Base-by-base conservation (phyloP, 1,140 invertebrate species). In the Reticulitermes speratus region DNA sequence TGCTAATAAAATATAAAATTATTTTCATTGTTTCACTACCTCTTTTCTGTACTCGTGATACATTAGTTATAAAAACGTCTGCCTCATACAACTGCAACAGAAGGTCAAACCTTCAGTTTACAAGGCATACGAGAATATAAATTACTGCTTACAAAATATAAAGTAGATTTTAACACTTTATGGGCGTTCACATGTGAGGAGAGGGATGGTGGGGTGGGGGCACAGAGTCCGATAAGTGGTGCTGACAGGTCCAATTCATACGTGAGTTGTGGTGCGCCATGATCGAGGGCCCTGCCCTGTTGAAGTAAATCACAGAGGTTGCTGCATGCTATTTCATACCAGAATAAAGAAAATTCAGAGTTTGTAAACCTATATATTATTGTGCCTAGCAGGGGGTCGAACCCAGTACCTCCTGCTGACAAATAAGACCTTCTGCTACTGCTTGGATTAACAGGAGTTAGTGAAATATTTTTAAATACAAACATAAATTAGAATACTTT, bases 81-180 rank as follows among this genome's bases (percentile, higher is more conserved):
- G 59, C 19, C 59, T 65, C 19, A n/a, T 65, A 25, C 16, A 65
- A 65, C 19, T 65, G 59, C 59, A 25, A 23, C 21, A 23, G 59
- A 23, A 65, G 21, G 21, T n/a, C 59, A 8, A 12, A 65, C 59
- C 59, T 65, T n/a, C 59, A 21, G 16, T 65, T 65, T 65, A 12
- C 19, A 65, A 21, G 59, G 59, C 25, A 65, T 65, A 19, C 59
- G 16, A 23, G 21, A 65, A 65, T n/a, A 65, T 65, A 65, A 65
- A 65, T 65, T 65, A 65, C 59, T 65, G 59, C 59, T 65, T 65
- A 65, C 21, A 65, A 65, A n/a, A 65, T 65, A 23, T 65, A 12
- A 65, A 65, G 59, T 65, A 65, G 59, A n/a, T 65, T 65, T 65
- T 65, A 65, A 65, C 59, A 65, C 59, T 65, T 25, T 65, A 65